phyloP scores from a whole-genome alignment of 64 coral and sea anemone species.

The Pocillopora damicornis region DNA sequence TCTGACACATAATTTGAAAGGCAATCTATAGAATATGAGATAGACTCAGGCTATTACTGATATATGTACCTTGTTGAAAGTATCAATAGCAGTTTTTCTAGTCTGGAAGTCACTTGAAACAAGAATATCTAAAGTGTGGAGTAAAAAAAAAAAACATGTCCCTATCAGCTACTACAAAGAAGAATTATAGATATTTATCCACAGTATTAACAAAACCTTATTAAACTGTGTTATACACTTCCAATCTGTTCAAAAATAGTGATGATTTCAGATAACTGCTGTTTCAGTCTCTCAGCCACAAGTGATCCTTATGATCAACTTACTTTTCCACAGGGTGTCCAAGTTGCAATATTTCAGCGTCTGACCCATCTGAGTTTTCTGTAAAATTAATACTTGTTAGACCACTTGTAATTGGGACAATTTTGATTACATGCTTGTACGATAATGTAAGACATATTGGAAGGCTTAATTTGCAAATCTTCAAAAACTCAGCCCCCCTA shows the following conservation, averaged over 20 bases:
- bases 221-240: too few relatives aligned
- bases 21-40: background rate
- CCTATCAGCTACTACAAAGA: conserved; percentile 7
- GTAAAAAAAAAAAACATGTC: background rate
- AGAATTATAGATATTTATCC: too few relatives aligned
- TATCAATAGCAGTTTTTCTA: conserved; percentile 67
- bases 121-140: conserved; percentile 57
- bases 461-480: too few relatives aligned
- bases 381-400: background rate
- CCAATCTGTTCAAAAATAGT: too few relatives aligned
- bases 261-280: too few relatives aligned
- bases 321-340: conserved; percentile 69
- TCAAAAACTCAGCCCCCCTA: too few relatives aligned
- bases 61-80: conserved; percentile 71
- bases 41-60: background rate
- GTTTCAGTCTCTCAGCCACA: too few relatives aligned
- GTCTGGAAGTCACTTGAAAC: conserved; percentile 64
- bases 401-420: background rate
- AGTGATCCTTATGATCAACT: background rate
- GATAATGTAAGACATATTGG: too few relatives aligned
- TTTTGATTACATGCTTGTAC: too few relatives aligned
- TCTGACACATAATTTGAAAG: background rate
- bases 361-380: conserved; percentile 52
- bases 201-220: too few relatives aligned
- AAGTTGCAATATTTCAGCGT: conserved; percentile 64